Evolutionary conservation across 2,797 vertebrate genomes (phyloP).

Genomic region (Acanthiza pusilla): DNA sequence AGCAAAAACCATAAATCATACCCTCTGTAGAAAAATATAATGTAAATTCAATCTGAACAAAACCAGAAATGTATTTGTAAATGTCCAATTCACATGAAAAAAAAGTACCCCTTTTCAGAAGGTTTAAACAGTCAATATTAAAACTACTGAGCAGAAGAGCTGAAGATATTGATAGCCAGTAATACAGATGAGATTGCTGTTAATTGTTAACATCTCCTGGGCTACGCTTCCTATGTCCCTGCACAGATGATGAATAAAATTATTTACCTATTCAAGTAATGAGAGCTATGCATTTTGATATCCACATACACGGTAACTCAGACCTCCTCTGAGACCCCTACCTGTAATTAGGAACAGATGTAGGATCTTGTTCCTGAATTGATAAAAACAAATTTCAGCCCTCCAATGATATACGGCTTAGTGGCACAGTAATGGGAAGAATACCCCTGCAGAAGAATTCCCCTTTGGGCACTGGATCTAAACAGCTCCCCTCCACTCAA

Average conservation of each 20-base stretch:
- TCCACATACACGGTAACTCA: conserved; percentile 32
- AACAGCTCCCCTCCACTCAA: not conserved
- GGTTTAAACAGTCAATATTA: not conserved
- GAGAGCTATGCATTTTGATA: conserved; percentile 55
- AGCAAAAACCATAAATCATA: not conserved
- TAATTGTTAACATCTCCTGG: conserved; percentile 64
- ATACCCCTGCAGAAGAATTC: not conserved
- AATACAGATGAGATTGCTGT: conserved; percentile 23
- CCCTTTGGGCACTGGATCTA: not conserved
- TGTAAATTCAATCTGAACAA: not conserved
- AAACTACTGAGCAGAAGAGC: not conserved
- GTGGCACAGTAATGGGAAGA: not conserved
- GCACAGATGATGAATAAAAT: conserved; percentile 58
- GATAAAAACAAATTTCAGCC: conserved; percentile 58
- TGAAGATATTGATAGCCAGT: conserved; percentile 43
- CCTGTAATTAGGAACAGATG: conserved; percentile 68
- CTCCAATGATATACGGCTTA: not conserved
- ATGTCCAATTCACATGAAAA: not conserved
- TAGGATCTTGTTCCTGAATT: conserved; percentile 59
- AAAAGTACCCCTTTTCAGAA: not conserved
- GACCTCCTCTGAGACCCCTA: conserved; percentile 51
- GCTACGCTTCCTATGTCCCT: not conserved
- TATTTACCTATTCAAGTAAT: conserved; percentile 64
- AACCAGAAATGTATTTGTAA: not conserved
- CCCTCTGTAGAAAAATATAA: not conserved